Evolutionary conservation across 2,797 vertebrate species (phyloP).

Genomic region (Bufotes viridis): DNA sequence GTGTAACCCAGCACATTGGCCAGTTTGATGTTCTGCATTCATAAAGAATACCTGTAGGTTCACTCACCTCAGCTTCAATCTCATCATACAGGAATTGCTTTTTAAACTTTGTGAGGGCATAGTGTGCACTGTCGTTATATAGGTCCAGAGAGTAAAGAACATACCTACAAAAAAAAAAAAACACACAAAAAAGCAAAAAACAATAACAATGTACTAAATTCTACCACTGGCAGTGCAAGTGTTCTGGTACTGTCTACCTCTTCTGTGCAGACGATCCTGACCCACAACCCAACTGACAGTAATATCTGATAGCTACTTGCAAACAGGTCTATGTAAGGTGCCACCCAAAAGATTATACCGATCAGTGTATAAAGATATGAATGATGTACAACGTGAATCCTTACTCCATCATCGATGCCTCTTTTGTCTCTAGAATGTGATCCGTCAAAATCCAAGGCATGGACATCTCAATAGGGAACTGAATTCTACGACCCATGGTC

Average conservation of each 20-base stretch:
- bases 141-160: slow-evolving; percentile 97
- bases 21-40: not conserved
- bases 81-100: slow-evolving; percentile 99
- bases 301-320: not conserved
- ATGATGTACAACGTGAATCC: slow-evolving; percentile 42
- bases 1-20: not conserved
- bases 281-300: not conserved
- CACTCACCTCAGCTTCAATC: slow-evolving; percentile 96
- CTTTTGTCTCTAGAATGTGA: slow-evolving; percentile 96
- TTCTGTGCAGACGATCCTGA: not conserved
- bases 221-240: not conserved
- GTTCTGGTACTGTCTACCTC: not conserved
- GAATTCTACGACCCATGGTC: slow-evolving; percentile 97
- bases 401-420: slow-evolving; percentile 99
- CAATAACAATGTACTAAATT: not conserved
- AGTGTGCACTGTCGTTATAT: slow-evolving; percentile 98
- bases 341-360: not conserved
- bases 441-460: slow-evolving; percentile 99
- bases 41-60: not conserved
- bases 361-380: not conserved
- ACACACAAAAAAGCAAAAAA: not conserved
- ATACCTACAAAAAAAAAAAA: slow-evolving; percentile 78
- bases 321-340: not conserved
- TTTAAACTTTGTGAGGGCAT: slow-evolving; percentile 96
- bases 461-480: slow-evolving; percentile 98